Evolutionary conservation across 2,797 vertebrate genomes (phyloP).

Genomic region (Hapalemur alaotrensis): DNA sequence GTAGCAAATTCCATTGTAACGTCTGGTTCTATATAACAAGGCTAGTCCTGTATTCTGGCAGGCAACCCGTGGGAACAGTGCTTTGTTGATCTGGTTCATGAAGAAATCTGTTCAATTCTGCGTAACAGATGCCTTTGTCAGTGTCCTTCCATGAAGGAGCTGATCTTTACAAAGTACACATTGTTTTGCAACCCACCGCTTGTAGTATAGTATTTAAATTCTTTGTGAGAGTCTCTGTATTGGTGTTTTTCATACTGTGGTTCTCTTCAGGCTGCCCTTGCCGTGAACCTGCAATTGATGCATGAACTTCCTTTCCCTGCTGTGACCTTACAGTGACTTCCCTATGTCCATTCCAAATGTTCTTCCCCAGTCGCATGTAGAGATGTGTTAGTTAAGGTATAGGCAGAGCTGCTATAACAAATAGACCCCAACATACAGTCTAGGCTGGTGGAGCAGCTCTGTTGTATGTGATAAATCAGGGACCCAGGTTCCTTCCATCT

Average conservation of each 20-base stretch:
- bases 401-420: neutral
- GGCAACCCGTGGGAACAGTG: neutral
- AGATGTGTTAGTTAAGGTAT: neutral
- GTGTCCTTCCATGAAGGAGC: neutral
- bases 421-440: neutral
- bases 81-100: conserved; percentile 40
- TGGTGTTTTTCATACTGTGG: neutral
- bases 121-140: conserved; percentile 20
- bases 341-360: neutral
- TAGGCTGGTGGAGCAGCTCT: neutral
- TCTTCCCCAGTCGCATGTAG: neutral
- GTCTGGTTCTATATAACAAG: conserved; percentile 28
- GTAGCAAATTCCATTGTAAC: neutral
- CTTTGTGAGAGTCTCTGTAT: neutral
- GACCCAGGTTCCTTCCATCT: conserved; percentile 17
- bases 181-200: neutral
- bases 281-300: neutral
- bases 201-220: neutral
- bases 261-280: neutral
- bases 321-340: neutral
- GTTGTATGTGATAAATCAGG: neutral
- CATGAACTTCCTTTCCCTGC: neutral
- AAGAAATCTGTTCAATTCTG: conserved; percentile 55
- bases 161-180: conserved; percentile 16
- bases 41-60: conserved; percentile 24